These are phyloP conservation scores for Orientallactaga sibirica DNA, from an alignment of 2,797 vertebrate species.

Conservation along the genomic window DNA sequence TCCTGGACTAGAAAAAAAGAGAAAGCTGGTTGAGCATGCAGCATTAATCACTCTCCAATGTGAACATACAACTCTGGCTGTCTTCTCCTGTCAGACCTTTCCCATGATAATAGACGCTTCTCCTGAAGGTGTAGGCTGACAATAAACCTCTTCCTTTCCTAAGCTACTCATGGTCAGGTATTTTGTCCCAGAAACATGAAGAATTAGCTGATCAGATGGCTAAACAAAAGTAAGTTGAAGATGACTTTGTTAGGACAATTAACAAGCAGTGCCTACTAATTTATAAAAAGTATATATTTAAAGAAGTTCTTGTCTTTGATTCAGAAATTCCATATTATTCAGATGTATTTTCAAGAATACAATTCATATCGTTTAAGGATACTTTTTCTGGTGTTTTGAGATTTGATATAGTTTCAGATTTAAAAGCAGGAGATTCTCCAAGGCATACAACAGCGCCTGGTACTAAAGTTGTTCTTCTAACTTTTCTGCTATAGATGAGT, in stretches of 20 bases:
- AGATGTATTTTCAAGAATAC: not conserved
- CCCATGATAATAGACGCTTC: too few species aligned
- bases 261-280: not conserved
- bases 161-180: too few species aligned
- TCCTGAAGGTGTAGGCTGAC: too few species aligned
- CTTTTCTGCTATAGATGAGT: not conserved
- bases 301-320: not conserved
- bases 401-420: not conserved
- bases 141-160: too few species aligned
- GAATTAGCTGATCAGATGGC: not conserved
- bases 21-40: too few species aligned
- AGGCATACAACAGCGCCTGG: not conserved
- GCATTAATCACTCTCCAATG: too few species aligned
- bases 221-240: not conserved
- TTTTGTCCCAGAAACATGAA: too few species aligned
- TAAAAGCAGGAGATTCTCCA: not conserved
- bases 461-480: too few species aligned
- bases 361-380: not conserved
- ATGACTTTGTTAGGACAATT: not conserved
- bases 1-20: too few species aligned
- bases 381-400: not conserved
- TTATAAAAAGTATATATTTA: not conserved
- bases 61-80: too few species aligned
- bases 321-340: not conserved
- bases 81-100: too few species aligned